A percentile compares a stretch with the other conserved stretches of the same genome.
Conservation (phyloP, 1,140 invertebrate species). For the Oedothorax gibbosus region DNA sequence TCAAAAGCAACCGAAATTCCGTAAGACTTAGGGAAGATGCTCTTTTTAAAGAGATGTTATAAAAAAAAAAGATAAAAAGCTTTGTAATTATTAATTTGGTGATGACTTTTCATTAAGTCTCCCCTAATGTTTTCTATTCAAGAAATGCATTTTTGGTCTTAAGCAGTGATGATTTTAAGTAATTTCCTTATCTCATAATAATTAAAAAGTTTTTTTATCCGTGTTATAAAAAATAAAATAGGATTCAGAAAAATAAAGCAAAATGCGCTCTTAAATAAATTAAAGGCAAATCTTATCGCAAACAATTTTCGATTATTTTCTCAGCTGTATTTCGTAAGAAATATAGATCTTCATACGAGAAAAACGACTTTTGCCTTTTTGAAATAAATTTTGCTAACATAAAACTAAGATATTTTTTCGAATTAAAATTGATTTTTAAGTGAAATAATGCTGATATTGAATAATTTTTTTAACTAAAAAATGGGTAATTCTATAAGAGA, state of each 20-base stretch:
- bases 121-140: slow-evolving; percentile 6
- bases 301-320: too few relatives aligned
- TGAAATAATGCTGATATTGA: too few relatives aligned
- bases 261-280: too few relatives aligned
- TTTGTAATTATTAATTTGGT: slow-evolving; percentile 4
- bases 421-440: too few relatives aligned
- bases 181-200: slow-evolving; percentile 21
- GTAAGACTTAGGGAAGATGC: slow-evolving; percentile 12
- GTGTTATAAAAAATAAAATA: not conserved
- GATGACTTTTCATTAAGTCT: slow-evolving; percentile 2
- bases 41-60: slow-evolving; percentile 12
- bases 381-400: too few relatives aligned
- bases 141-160: slow-evolving; percentile 16
- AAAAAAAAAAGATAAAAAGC: slow-evolving; percentile 1
- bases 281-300: too few relatives aligned
- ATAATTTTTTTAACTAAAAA: too few relatives aligned
- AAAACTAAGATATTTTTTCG: too few relatives aligned
- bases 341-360: too few relatives aligned
- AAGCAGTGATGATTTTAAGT: slow-evolving; percentile 9
- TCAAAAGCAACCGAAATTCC: not conserved
- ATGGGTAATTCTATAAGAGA: too few relatives aligned
- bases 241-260: not conserved
- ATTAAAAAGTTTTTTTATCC: slow-evolving; percentile 8
- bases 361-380: too few relatives aligned
- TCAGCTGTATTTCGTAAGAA: too few relatives aligned